A percentile compares a stretch with the other conserved stretches of the same genome.
Conservation (phyloP, 2,888 invertebrate species). For the Drosophila antonietae region DNA sequence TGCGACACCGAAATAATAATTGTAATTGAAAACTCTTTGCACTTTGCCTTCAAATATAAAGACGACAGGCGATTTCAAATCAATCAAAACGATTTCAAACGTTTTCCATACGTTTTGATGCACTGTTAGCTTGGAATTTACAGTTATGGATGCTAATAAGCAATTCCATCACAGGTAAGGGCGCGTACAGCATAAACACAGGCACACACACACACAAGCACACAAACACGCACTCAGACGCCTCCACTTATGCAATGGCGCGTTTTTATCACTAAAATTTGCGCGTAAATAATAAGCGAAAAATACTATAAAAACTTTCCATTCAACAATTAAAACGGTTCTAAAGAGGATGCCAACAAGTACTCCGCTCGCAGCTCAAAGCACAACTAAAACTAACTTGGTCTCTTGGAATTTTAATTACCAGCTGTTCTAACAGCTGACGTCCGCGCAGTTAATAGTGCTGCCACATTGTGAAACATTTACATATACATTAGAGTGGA, state of each 20-base stretch:
- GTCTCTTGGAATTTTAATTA: conserved; percentile 15
- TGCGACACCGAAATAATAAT: neutral
- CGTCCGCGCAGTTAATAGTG: conserved; percentile 7
- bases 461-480: conserved; percentile 26
- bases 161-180: conserved; percentile 3
- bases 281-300: conserved; percentile 1
- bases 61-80: neutral
- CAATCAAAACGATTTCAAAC: conserved; percentile 9
- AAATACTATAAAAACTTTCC: conserved; percentile 38
- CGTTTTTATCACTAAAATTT: conserved; percentile 4
- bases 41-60: neutral
- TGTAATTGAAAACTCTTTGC: neutral
- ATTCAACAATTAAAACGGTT: conserved; percentile 10
- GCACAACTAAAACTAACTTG: conserved; percentile 40
- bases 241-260: neutral
- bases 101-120: conserved; percentile 11
- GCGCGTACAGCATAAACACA: conserved; percentile 6
- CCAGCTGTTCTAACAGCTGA: conserved; percentile 55
- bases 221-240: neutral
- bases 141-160: neutral
- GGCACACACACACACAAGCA: neutral
- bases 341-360: neutral
- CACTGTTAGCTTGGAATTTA: neutral
- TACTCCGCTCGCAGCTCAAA: conserved; percentile 34
- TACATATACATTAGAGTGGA: conserved; percentile 23